phyloP scores from a whole-genome alignment of 2,888 invertebrate species.

The Volucella inanis region DNA sequence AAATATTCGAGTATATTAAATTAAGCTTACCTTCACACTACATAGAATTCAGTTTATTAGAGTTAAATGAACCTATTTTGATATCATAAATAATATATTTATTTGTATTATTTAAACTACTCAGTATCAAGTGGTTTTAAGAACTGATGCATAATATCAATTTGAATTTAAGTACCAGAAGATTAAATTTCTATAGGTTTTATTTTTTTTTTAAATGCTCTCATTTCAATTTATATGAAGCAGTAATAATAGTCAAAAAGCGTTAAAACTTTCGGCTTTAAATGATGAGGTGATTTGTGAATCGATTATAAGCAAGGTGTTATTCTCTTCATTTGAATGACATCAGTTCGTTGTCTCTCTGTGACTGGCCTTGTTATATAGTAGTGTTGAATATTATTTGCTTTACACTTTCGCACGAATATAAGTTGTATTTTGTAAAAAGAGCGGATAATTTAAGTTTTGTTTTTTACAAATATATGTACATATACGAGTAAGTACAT shows the following conservation, averaged over 20 bases:
- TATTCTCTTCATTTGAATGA: conserved; percentile 2
- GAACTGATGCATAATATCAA: conserved; percentile 37
- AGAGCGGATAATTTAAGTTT: background rate
- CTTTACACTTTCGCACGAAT: background rate
- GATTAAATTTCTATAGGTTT: background rate
- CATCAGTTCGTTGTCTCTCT: background rate
- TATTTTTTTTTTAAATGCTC: background rate
- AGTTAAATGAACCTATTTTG: conserved; percentile 26
- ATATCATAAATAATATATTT: conserved; percentile 41
- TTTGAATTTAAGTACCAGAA: background rate
- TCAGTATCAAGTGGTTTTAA: conserved; percentile 54
- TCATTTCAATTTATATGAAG: no score
- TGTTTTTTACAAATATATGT: background rate
- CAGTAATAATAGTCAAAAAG: no score
- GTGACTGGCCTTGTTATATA: conserved; percentile 19
- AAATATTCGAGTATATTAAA: background rate
- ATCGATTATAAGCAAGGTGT: background rate
- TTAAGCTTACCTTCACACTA: background rate
- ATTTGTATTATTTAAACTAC: conserved; percentile 22
- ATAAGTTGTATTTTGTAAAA: background rate
- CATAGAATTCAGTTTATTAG: conserved; percentile 1
- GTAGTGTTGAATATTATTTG: conserved; percentile 30
- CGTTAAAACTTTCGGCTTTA: background rate
- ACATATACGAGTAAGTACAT: background rate
- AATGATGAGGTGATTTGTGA: conserved; percentile 19